phyloP scores from a whole-genome alignment of 37 sponge, comb jelly and placozoan species.

The Mnemiopsis leidyi region DNA sequence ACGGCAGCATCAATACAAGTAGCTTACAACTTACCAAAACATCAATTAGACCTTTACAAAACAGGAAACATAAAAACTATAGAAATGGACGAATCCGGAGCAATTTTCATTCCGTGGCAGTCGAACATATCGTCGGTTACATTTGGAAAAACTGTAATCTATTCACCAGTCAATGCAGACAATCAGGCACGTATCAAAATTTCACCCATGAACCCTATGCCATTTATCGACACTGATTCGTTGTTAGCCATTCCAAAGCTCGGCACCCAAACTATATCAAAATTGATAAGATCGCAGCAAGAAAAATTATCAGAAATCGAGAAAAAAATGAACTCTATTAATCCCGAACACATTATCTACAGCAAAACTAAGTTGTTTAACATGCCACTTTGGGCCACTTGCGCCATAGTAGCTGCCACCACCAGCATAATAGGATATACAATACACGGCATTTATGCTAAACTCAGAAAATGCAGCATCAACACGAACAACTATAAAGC shows the following conservation, averaged over 20 bases:
- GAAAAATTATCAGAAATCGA: background rate
- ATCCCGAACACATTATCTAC: too few species aligned
- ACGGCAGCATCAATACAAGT: background rate
- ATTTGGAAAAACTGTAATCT: background rate
- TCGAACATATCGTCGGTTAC: background rate
- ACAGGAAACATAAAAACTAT: background rate
- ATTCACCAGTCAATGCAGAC: background rate
- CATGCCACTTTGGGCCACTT: too few species aligned
- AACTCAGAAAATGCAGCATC: too few species aligned
- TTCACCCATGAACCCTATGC: background rate
- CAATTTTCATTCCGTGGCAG: background rate
- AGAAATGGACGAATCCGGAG: background rate
- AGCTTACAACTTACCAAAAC: background rate
- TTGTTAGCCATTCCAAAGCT: background rate
- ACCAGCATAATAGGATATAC: too few species aligned
- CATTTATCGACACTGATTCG: background rate
- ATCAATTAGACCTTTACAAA: background rate
- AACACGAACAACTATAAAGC: too few species aligned
- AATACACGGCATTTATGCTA: too few species aligned
- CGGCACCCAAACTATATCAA: background rate
- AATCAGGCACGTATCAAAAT: background rate
- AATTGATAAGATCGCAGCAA: background rate
- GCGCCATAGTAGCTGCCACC: too few species aligned
- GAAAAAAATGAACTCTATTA: too few species aligned
- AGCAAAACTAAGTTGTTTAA: too few species aligned